Evolutionary conservation across 1,140 invertebrate genomes (phyloP), one percentile per base, ranked within the genome.

Genomic region (Monochamus saltuarius): DNA sequence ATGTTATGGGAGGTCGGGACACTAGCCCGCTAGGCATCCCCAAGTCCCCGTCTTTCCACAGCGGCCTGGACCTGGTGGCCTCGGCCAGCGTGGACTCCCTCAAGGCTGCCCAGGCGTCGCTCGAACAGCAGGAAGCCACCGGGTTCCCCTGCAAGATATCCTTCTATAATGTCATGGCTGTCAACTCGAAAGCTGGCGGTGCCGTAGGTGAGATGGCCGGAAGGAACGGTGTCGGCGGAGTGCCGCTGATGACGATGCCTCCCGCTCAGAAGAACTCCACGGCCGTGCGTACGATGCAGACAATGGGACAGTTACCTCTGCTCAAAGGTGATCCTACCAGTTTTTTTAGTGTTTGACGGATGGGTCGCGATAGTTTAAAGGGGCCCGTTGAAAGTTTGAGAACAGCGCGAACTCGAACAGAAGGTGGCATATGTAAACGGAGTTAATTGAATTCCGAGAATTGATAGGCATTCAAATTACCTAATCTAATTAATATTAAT

Each of bases 11-110:
- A 68, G 81, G 82, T 64, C 79, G 81, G 50, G 79, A 83, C 66
- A 77, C 79, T 68, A 81, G 80, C 66, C 79, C 80, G 51, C 77
- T 86, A 70, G 87, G 88, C 49, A 85, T 91, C 71, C 90, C 89
- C 50, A 91, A 91, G 76, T 91, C 89, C 64, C 90, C 90, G 36
- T 91, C 89, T 71, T 91, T 91, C 76, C 89, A 91, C 73, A 89
- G 89, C 75, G 89, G 88, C 34, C 79, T 91, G 57, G 89, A 91
- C 72, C 83, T 88, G 65, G 86, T 89, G 66, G 87, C 88, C 40
- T 83, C 80, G 65, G 78, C 80, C 51, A 75, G 70, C 51, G 75
- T 74, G 29, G 80, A 82, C 68, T 73, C 80, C 19, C 75, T 80
- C 7, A 78, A 78, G 65, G 77, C 78, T 60, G 75, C 79, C 11